phyloP scores from a whole-genome alignment of 2,113 vertebrate species.

The Leptobrachium leishanense region DNA sequence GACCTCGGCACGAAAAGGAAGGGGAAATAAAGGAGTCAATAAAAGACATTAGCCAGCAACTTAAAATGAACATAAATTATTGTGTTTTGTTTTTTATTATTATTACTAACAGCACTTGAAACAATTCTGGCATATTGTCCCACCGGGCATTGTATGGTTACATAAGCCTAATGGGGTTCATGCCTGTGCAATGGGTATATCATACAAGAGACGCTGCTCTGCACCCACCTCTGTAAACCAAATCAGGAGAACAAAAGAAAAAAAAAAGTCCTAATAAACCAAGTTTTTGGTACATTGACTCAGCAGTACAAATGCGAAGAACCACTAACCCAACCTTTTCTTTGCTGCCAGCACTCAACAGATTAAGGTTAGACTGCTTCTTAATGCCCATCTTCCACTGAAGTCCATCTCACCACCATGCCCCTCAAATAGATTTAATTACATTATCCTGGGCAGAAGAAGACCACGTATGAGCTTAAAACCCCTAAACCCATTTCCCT shows the following conservation, averaged over 20 bases:
- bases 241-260: neutral
- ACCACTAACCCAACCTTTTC: neutral
- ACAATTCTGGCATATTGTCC: slow-evolving; percentile 6
- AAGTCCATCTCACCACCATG: too few species aligned
- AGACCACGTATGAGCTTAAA: neutral
- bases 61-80: slow-evolving; percentile 23
- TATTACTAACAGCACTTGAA: slow-evolving; percentile 38
- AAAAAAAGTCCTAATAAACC: neutral
- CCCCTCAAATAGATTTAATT: too few species aligned
- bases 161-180: slow-evolving; percentile 6
- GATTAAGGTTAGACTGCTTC: neutral
- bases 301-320: neutral
- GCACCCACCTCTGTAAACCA: slow-evolving; percentile 26
- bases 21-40: neutral
- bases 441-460: neutral
- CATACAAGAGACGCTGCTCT: neutral
- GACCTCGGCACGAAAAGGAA: neutral
- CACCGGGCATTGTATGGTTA: neutral
- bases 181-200: slow-evolving; percentile 20
- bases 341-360: neutral
- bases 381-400: neutral
- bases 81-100: neutral
- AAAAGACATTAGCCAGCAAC: neutral
- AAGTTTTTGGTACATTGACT: neutral
- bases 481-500: neutral